Evolutionary conservation across 1,140 invertebrate genomes (phyloP).

Genomic region (Latrodectus geometricus): DNA sequence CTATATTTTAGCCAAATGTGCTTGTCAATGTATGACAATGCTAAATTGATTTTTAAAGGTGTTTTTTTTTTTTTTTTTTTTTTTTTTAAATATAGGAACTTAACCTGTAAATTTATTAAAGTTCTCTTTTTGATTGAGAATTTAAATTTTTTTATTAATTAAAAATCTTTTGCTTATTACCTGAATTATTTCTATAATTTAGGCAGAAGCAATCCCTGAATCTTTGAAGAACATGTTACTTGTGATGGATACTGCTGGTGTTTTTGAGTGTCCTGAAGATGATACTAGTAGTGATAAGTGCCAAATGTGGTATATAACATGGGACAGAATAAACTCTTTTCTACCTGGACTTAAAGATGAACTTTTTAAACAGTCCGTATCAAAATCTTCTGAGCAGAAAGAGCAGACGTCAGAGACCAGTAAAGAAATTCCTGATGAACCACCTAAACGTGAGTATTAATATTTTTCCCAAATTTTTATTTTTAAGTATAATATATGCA

Average conservation of each 20-base stretch:
- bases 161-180: too few relatives aligned
- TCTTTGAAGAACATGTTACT: conserved; percentile 97
- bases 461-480: neutral
- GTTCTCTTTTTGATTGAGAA: too few relatives aligned
- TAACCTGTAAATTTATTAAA: too few relatives aligned
- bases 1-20: too few relatives aligned
- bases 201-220: conserved; percentile 93
- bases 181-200: conserved; percentile 56
- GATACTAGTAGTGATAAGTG: conserved; percentile 64
- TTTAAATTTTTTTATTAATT: too few relatives aligned
- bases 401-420: conserved; percentile 6
- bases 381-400: conserved; percentile 24
- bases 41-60: too few relatives aligned
- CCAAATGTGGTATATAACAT: conserved; percentile 87
- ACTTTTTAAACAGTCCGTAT: conserved; percentile 71
- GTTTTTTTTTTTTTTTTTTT: too few relatives aligned
- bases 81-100: too few relatives aligned
- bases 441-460: conserved; percentile 20
- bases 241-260: conserved; percentile 94
- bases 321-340: conserved; percentile 90
- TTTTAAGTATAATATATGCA: too few relatives aligned
- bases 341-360: conserved; percentile 86
- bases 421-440: conserved; percentile 7
- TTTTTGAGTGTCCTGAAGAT: conserved; percentile 73
- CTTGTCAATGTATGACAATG: too few relatives aligned